Base-by-base conservation (phyloP, 2,888 invertebrate species). In the Nomada goodeniana region DNA sequence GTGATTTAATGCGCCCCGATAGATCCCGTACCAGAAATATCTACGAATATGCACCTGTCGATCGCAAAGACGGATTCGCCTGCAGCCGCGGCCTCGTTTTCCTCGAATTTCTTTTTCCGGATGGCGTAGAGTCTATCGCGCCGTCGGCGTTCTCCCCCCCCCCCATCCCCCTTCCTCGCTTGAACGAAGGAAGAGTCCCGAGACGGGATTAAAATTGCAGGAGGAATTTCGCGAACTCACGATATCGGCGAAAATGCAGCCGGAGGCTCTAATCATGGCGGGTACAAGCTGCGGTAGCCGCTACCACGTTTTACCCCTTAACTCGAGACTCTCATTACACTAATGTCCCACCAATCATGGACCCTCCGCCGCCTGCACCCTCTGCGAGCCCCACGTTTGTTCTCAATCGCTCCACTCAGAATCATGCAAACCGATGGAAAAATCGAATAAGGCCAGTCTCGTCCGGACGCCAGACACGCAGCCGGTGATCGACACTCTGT, bases 251-350 rank as follows among this genome's bases (percentile, higher is more conserved):
- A 88, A 89, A 87, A 89, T 84, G 71, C 84, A 83, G 84, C 78
- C 36, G 80, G 86, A 85, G 90, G 89, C 91, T 90, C 91, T 91
- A 91, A 91, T 91, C 90, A 91, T 88, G 85, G 84, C 84, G 88
- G 83, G 86, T 83, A 85, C 83, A 85, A 78, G 88, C 88, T 88
- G 85, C 89, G 88, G 88, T 88, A 88, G 88, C 89, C 60, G 91
- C 92, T 93, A 92, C 92, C 86, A 89, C 88, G 89, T 93, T 88
- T 89, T 93, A 92, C 91, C 91, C 92, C 89, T 91, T 89, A 87
- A 86, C 89, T 85, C 88, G 82, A 87, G 89, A 89, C 90, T 90
- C 90, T 92, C 91, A 93, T 93, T 92, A 92, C 87, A 72, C 89
- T 93, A 93, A 93, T 92, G 91, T 91, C 90, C 90, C 91, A 71